Conservation (phyloP, 2,113 vertebrate genomes). For the Casuarius casuarius region DNA sequence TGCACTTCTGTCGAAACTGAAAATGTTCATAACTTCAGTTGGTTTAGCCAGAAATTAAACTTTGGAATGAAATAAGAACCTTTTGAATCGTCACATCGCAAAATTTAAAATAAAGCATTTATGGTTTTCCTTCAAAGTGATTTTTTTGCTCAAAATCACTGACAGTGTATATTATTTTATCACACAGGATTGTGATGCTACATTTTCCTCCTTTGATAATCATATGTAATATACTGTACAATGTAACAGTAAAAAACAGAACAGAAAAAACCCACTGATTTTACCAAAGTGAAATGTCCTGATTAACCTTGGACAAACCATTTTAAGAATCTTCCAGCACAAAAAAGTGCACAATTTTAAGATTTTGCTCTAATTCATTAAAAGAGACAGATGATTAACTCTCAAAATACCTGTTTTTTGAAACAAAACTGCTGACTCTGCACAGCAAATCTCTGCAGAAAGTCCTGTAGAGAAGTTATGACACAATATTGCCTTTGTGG, state of each 20-base stretch:
- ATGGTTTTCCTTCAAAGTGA: background rate
- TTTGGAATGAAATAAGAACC: background rate
- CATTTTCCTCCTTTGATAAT: background rate
- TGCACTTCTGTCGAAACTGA: background rate
- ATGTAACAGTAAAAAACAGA: background rate
- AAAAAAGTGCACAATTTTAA: background rate
- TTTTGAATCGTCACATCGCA: fast-evolving
- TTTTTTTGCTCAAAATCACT: background rate
- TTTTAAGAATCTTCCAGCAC: background rate
- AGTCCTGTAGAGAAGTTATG: background rate
- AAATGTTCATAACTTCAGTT: background rate
- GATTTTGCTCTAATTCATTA: background rate
- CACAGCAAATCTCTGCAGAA: background rate
- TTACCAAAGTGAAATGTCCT: background rate
- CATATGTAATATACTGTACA: background rate
- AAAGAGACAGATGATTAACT: background rate
- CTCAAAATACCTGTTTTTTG: background rate
- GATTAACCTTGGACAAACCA: background rate
- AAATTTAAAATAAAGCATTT: background rate
- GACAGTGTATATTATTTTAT: background rate
- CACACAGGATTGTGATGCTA: background rate
- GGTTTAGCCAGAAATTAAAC: background rate
- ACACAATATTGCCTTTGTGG: background rate
- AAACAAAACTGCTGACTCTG: background rate
- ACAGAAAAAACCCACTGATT: background rate